phyloP scores from a whole-genome alignment of 1,140 invertebrate genomes.

The Cyphomyrmex costatus region DNA sequence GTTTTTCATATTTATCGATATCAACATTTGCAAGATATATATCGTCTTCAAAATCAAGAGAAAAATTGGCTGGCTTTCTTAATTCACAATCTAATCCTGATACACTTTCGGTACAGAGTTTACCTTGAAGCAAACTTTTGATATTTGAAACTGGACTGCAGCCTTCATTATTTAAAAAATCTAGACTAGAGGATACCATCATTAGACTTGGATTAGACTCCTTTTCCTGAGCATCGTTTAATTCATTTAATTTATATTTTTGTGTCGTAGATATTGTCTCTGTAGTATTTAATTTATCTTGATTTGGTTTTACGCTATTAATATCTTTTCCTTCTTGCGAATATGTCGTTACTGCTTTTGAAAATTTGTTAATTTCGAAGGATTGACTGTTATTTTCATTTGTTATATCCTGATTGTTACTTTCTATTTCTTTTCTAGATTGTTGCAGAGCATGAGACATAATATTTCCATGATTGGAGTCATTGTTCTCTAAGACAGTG shows the following conservation, averaged over 20 bases:
- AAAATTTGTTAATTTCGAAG: slow-evolving; percentile 2
- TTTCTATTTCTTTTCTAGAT: not conserved
- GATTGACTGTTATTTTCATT: not conserved
- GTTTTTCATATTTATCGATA: slow-evolving; percentile 32
- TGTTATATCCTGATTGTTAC: not conserved
- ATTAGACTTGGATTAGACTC: slow-evolving; percentile 48
- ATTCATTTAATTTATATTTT: slow-evolving; percentile 28
- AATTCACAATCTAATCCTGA: not conserved
- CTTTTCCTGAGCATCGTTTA: not conserved
- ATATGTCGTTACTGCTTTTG: slow-evolving; percentile 16
- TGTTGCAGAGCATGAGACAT: not conserved
- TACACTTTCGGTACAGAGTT: not conserved
- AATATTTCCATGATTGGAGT: not conserved
- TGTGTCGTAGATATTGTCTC: not conserved
- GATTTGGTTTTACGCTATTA: slow-evolving; percentile 7
- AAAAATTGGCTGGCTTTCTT: not conserved
- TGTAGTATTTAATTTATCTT: not conserved
- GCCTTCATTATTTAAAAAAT: slow-evolving; percentile 28
- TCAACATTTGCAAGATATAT: slow-evolving; percentile 61
- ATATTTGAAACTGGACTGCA: not conserved
- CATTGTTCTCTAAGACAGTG: not conserved
- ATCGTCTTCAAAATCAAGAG: slow-evolving; percentile 46
- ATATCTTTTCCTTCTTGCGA: slow-evolving; percentile 17
- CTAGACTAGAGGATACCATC: slow-evolving; percentile 69
- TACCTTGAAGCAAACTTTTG: not conserved